Evolutionary conservation across 53 echinoderm and acorn worm genomes (phyloP).

Genomic region (Henricia sp.): DNA sequence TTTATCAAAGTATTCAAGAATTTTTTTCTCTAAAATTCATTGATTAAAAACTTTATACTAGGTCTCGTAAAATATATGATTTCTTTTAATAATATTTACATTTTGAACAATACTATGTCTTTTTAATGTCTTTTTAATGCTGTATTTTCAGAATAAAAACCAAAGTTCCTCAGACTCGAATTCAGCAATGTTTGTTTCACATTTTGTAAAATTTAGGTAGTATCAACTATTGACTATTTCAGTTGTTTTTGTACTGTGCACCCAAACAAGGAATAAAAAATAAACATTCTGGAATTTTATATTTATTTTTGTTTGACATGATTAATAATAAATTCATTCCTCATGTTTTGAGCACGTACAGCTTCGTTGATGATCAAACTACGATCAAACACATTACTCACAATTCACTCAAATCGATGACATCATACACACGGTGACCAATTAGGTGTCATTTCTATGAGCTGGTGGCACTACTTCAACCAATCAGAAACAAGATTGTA

Average conservation of each 20-base stretch:
- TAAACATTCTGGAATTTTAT: too few species aligned
- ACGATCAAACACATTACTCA: too few species aligned
- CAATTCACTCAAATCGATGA: conserved; percentile 13
- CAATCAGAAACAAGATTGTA: background rate
- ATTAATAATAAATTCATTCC: too few species aligned
- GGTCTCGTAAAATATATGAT: conserved; percentile 60
- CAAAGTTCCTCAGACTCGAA: background rate
- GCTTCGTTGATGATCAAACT: too few species aligned
- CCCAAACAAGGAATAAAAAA: background rate
- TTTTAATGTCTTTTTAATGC: conserved; percentile 31
- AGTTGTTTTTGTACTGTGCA: conserved; percentile 21
- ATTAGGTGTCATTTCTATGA: conserved; percentile 10
- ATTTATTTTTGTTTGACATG: too few species aligned
- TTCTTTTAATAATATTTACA: conserved; percentile 52
- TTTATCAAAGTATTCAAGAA: conserved; percentile 13
- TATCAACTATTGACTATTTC: conserved; percentile 37
- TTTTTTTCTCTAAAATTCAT: conserved; percentile 13
- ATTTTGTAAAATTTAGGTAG: background rate
- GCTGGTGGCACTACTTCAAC: background rate
- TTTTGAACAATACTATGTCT: conserved; percentile 56
- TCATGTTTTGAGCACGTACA: too few species aligned
- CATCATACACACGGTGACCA: conserved; percentile 4
- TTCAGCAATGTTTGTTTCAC: background rate
- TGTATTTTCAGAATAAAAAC: conserved; percentile 40
- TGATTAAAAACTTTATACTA: conserved; percentile 49